phyloP scores from a whole-genome alignment of 2,888 invertebrate species.

The Polyommatus iphigenia region DNA sequence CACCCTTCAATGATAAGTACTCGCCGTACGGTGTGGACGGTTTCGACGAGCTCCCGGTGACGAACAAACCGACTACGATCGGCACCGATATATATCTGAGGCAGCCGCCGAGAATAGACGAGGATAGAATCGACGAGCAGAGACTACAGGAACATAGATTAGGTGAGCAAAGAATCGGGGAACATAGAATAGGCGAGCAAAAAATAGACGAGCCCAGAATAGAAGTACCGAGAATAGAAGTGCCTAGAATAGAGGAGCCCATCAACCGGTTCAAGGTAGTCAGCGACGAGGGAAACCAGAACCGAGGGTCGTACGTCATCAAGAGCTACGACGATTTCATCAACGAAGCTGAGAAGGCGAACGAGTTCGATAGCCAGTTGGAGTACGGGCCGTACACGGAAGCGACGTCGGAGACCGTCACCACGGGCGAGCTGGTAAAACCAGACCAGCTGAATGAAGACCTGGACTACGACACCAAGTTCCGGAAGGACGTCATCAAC shows the following conservation, averaged over 20 bases:
- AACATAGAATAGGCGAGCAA: not conserved
- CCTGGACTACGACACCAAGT: conserved; percentile 60
- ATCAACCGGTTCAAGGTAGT: conserved; percentile 42
- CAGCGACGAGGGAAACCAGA: conserved; percentile 49
- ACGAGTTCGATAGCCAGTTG: conserved; percentile 51
- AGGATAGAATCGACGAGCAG: conserved; percentile 31
- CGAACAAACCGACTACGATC: conserved; percentile 34
- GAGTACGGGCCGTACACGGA: conserved; percentile 49
- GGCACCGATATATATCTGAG: conserved; percentile 46
- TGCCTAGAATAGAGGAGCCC: conserved; percentile 39
- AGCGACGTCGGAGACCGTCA: conserved; percentile 47
- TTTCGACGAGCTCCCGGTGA: conserved; percentile 17
- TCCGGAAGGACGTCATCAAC: conserved; percentile 59
- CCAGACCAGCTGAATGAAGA: conserved; percentile 46
- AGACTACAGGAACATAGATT: not conserved
- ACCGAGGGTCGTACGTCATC: conserved; percentile 60
- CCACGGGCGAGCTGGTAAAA: conserved; percentile 43
- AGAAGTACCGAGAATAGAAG: not conserved
- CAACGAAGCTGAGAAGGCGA: conserved; percentile 52
- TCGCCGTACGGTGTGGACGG: conserved; percentile 18
- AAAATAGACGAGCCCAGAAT: not conserved
- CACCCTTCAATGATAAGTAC: not conserved
- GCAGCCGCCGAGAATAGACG: conserved; percentile 41
- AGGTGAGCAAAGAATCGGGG: not conserved
- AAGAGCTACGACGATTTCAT: conserved; percentile 64